These are phyloP conservation scores for Eulimnadia texana DNA, from an alignment of 1,140 invertebrate genomes.

Conservation along the genomic window DNA sequence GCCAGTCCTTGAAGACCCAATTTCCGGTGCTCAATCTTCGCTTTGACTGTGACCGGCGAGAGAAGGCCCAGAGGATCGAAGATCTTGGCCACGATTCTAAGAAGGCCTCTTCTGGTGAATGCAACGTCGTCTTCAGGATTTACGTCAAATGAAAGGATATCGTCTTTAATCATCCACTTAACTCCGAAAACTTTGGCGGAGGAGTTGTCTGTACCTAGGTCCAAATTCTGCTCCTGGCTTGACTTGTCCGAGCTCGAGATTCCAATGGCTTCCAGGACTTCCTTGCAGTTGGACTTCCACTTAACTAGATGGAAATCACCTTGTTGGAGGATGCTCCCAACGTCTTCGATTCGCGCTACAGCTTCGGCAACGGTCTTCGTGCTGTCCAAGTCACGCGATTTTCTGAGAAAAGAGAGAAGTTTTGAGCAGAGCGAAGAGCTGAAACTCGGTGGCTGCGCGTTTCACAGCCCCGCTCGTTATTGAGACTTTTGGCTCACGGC, in stretches of 20 bases:
- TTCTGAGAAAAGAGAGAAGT: too few relatives aligned
- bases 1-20: conserved; percentile 26
- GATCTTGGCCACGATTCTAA: conserved; percentile 20
- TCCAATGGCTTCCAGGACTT: background rate
- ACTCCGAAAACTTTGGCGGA: background rate
- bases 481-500: too few relatives aligned
- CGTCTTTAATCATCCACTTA: background rate
- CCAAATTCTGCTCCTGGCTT: too few relatives aligned
- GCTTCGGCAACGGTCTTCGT: conserved; percentile 1
- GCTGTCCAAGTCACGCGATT: conserved; percentile 16
- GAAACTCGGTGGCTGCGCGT: too few relatives aligned
- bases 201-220: background rate
- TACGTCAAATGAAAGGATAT: background rate
- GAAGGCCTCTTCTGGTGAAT: background rate
- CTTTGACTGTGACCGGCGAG: conserved; percentile 25
- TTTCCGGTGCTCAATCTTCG: conserved; percentile 31
- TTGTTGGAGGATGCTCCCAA: background rate
- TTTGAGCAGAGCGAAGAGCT: too few relatives aligned
- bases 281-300: background rate
- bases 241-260: too few relatives aligned
- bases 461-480: too few relatives aligned
- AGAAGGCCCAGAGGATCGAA: conserved; percentile 33
- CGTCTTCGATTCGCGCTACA: background rate
- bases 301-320: conserved; percentile 6
- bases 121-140: background rate